phyloP scores from a whole-genome alignment of 2,113 vertebrate species.

The Barnardius zonarius region DNA sequence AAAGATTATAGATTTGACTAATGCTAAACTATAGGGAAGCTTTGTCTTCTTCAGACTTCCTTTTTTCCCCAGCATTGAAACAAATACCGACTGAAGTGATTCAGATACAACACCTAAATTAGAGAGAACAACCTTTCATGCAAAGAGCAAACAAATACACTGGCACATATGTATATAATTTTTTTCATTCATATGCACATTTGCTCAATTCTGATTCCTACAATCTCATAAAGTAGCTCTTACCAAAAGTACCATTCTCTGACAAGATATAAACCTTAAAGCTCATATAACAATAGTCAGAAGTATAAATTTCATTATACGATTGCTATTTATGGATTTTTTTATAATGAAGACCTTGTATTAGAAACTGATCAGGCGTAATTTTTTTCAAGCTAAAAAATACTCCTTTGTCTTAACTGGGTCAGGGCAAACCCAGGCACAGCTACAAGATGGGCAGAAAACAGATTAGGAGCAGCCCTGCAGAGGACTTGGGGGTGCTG shows the following conservation, averaged over 20 bases:
- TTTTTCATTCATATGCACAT: neutral
- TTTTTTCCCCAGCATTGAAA: neutral
- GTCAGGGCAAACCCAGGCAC: no score
- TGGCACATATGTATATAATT: accelerated
- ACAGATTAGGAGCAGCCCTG: no score
- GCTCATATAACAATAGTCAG: neutral
- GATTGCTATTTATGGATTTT: neutral
- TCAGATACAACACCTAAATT: neutral
- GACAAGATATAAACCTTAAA: neutral
- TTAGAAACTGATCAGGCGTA: neutral
- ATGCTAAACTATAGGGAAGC: neutral
- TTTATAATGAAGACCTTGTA: neutral
- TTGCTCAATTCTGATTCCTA: neutral
- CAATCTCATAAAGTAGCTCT: neutral
- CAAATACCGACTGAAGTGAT: neutral
- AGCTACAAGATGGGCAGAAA: no score
- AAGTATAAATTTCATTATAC: neutral
- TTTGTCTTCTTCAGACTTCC: neutral
- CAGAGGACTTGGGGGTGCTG: no score
- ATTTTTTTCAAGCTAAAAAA: neutral
- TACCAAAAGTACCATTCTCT: neutral
- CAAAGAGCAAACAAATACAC: neutral
- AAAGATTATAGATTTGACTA: neutral
- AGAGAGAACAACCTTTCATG: neutral
- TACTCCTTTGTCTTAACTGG: neutral